These are phyloP conservation scores for Parauchenoglanis punctatus DNA, from an alignment of 2,797 vertebrate genomes.

Conservation along the genomic window DNA sequence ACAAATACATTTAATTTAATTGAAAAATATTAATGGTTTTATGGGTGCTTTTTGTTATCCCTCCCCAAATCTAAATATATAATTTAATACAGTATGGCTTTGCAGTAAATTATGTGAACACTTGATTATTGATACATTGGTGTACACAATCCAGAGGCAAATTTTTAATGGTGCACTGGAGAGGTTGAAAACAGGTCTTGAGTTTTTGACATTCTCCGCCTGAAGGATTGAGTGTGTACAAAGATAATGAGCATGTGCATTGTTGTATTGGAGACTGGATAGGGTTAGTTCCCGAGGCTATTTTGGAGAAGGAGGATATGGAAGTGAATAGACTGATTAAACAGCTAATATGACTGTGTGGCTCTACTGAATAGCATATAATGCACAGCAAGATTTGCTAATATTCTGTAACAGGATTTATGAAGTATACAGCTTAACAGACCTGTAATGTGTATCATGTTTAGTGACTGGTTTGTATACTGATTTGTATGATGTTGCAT, in stretches of 20 bases:
- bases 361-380: conserved; percentile 34
- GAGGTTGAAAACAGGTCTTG: conserved; percentile 10
- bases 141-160: not conserved
- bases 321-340: conserved; percentile 54
- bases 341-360: conserved; percentile 51
- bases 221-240: not conserved
- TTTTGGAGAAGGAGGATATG: conserved; percentile 32
- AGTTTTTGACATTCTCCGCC: conserved; percentile 3
- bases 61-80: not conserved
- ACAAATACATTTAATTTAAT: too few relatives aligned
- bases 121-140: not conserved
- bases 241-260: conserved; percentile 31
- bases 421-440: conserved; percentile 12
- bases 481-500: not conserved
- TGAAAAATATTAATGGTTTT: not conserved
- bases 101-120: not conserved
- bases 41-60: not conserved
- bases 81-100: too few relatives aligned
- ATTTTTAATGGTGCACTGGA: conserved; percentile 12
- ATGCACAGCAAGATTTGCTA: conserved; percentile 41
- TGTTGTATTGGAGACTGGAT: conserved; percentile 28
- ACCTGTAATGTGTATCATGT: conserved; percentile 1
- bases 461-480: conserved; percentile 1
- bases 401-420: conserved; percentile 48
- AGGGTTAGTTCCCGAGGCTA: conserved; percentile 33